Evolutionary conservation across 1,140 invertebrate genomes (phyloP), one percentile per base, ranked within the genome.

Genomic region (Drosophila bocki): DNA sequence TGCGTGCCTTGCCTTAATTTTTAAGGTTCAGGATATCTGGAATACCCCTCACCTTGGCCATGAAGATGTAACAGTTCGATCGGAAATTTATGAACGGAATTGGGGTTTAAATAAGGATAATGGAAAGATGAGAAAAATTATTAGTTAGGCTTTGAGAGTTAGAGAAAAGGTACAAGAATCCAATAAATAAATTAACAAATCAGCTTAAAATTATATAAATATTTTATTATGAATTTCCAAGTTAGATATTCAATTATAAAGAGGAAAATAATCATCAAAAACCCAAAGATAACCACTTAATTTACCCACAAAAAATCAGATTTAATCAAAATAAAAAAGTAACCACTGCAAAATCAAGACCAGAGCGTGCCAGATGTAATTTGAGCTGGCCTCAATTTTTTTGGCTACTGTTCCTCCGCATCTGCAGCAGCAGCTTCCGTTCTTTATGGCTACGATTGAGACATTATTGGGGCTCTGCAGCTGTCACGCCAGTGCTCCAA

Each of bases 331-430:
- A 47, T 22, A 62, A 59, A 63, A 26, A 64, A 64, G n/a, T 17
- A 42, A 19, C 4, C 11, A 42, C 22, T 29, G 3, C 6, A 22
- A 63, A 64, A 37, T 56, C 39, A 33, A 69, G 41, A 19, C 12
- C n/a, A 58, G 54, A 64, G 60, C 71, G 74, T 77, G 74, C 60
- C 60, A 56, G 15, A 58, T 71, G 78, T 81, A 81, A 81, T 58
- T 71, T 48, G 78, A 81, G 78, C 32, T 37, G 35, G 29, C 35
- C 57, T n/a, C 42, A 19, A 37, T 42, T 68, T 54, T 60, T 61
- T 63, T 22, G 76, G 82, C 82, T 81, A 81, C 82, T 47, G 82
- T 77, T 64, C 45, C 29, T 11, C 6, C 42, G 7, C 47, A 29
- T 8, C n/a, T 19, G 11, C 19, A 70, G 45, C 41, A 47, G 39